Percentiles rank a stretch among this genome's conserved stretches.
phyloP scores from a whole-genome alignment of 2,888 invertebrate species.

The Gonocerus acuteangulatus region DNA sequence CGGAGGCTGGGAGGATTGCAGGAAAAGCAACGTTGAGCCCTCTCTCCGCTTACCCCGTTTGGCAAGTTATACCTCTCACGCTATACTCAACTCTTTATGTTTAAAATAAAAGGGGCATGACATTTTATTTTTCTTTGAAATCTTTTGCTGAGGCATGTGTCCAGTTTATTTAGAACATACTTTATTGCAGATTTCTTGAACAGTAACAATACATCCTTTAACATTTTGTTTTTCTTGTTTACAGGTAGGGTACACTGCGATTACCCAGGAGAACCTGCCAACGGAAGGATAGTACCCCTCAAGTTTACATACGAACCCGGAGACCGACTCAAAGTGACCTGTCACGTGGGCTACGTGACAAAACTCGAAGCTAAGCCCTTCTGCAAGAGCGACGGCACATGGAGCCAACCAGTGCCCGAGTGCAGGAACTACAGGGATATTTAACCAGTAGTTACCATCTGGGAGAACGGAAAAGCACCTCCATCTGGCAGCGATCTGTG shows the following conservation, averaged over 20 bases:
- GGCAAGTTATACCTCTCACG: no score
- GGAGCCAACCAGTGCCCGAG: slow-evolving; percentile 60
- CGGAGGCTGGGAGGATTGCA: no score
- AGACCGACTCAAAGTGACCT: slow-evolving; percentile 60
- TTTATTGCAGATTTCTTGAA: no score
- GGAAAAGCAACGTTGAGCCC: no score
- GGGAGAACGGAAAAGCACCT: background rate
- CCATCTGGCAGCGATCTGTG: no score
- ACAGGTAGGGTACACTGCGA: slow-evolving; percentile 64
- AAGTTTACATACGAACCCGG: slow-evolving; percentile 69
- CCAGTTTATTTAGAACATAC: no score
- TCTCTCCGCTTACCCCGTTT: no score
- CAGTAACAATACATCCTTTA: no score
- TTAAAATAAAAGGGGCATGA: no score
- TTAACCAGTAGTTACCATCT: slow-evolving; percentile 37
- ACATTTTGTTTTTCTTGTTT: slow-evolving; percentile 10
- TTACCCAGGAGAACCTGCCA: slow-evolving; percentile 62
- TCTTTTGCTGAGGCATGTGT: no score
- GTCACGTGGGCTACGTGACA: slow-evolving; percentile 58
- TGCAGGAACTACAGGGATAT: slow-evolving; percentile 59
- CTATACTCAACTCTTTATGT: no score
- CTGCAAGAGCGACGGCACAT: slow-evolving; percentile 54
- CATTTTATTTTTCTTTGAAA: no score
- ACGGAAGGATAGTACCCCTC: slow-evolving; percentile 60
- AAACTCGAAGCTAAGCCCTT: slow-evolving; percentile 54